Evolutionary conservation across 2,797 vertebrate species (phyloP).

Genomic region (Malacoctenus gilli): DNA sequence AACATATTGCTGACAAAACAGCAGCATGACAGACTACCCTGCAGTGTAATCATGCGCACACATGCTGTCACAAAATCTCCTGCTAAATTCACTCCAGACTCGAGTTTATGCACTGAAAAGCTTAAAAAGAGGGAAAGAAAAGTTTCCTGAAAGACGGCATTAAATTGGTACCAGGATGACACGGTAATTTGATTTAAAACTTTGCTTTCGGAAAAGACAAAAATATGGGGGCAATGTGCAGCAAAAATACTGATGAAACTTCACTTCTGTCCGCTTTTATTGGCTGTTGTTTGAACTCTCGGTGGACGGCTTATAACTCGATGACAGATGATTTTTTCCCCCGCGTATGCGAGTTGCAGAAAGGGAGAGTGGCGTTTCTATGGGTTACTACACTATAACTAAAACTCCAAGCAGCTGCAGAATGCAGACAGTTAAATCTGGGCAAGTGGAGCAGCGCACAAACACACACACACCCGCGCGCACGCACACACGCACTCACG

Average conservation of each 20-base stretch:
- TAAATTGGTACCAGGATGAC: not conserved
- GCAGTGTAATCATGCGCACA: not conserved
- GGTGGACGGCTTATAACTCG: slow-evolving; percentile 13
- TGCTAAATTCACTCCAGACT: slow-evolving; percentile 2
- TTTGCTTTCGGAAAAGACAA: not conserved
- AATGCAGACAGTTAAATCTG: slow-evolving; percentile 75
- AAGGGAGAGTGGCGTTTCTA: slow-evolving; percentile 23
- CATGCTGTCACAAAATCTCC: not conserved
- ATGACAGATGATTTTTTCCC: slow-evolving; percentile 24
- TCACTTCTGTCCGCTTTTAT: slow-evolving; percentile 4
- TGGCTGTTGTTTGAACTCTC: slow-evolving; percentile 20
- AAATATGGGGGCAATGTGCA: not conserved
- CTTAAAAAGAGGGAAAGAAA: not conserved
- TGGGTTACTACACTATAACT: slow-evolving; percentile 47
- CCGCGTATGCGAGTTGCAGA: slow-evolving; percentile 15
- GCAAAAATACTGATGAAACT: slow-evolving; percentile 3
- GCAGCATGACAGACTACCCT: too few species aligned
- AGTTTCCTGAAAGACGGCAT: not conserved
- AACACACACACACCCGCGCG: slow-evolving; percentile 25
- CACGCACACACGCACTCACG: slow-evolving; percentile 31
- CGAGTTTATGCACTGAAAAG: not conserved
- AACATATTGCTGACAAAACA: too few species aligned
- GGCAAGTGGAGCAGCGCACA: slow-evolving; percentile 35
- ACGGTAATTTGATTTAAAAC: not conserved
- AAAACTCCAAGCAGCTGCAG: slow-evolving; percentile 67